Base-by-base conservation (phyloP, 2,797 vertebrate species). In the Sciurus carolinensis region DNA sequence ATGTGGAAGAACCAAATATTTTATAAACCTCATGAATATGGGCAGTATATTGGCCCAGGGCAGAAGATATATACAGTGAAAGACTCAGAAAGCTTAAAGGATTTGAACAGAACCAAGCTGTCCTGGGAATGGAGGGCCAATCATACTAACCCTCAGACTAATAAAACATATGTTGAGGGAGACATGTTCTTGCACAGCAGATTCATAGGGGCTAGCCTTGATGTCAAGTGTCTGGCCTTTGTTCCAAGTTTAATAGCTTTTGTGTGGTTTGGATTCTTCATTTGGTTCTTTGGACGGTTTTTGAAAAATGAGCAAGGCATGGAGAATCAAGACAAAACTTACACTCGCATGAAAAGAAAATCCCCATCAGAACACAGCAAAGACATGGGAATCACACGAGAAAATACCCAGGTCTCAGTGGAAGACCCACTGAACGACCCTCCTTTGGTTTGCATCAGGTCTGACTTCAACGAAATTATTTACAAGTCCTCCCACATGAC, bases 1-100 rank as follows among this genome's bases (percentile, higher is more conserved):
- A 99, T 99, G 99, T 99, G 99, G 99, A 99, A 99, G 98, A 99
- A 99, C 97, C 99, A 99, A 98, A 99, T 99, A 98, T 99, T 99
- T 98, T 99, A 99, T 98, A 99, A 99, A 96, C 99, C 99, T 97
- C 99, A 99, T 39, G 99, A 99, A 96, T 99, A 99, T 8, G 99
- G 99, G 15, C 99, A 99, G 93, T 99, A 99, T 24, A 99, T 99
- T 0, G 99, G 99, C 18, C 99, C 99, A 1, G 99, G 99, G 0
- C 99, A 99, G 98, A 99, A 99, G 98, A 99, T 99, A 97, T 99
- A 99, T 97, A 99, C 99, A 0, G 99, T 99, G 97, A 99, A 99
- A 98, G 99, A 99, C 96, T 98, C 99, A 0, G 99, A 99, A 96
- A 99, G 99, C 18, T 99, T 99, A 94, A 98, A 96, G 92, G 96